These are phyloP conservation scores for Cataglyphis livida DNA, from an alignment of 2,888 invertebrate species.

Conservation along the genomic window DNA sequence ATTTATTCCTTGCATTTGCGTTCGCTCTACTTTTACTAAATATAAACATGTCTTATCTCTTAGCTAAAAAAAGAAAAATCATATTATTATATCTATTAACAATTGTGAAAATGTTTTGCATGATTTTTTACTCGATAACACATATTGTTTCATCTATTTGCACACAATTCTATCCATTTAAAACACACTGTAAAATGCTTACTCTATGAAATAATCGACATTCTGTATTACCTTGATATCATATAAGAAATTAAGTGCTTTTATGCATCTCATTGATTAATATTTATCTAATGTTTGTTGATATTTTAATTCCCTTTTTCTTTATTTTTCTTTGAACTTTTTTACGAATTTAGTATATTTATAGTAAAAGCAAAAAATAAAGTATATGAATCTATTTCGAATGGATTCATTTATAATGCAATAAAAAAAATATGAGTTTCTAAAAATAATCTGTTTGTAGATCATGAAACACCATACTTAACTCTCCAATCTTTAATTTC, in stretches of 20 bases:
- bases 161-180: conserved; percentile 7
- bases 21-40: not conserved
- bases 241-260: conserved; percentile 6
- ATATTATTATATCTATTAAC: not conserved
- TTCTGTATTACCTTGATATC: not conserved
- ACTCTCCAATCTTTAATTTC: conserved; percentile 56
- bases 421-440: conserved; percentile 62
- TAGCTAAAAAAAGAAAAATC: conserved; percentile 6
- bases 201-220: conserved; percentile 1
- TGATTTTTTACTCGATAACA: not conserved
- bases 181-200: conserved; percentile 21
- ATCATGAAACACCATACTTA: conserved; percentile 52
- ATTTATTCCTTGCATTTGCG: not conserved
- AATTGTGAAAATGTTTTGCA: conserved; percentile 17
- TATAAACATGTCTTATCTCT: not conserved
- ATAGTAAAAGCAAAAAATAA: conserved; percentile 17
- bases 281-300: not conserved
- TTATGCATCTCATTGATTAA: not conserved
- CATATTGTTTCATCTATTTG: conserved; percentile 19
- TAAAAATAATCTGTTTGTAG: conserved; percentile 56
- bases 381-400: not conserved
- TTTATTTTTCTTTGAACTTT: not conserved
- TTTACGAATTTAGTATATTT: not conserved
- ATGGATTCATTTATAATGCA: conserved; percentile 36
- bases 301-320: not conserved